A percentile compares a stretch with the other conserved stretches of the same genome.
phyloP scores from a whole-genome alignment of 2,888 invertebrate genomes.

The Hydropsyche betteni region DNA sequence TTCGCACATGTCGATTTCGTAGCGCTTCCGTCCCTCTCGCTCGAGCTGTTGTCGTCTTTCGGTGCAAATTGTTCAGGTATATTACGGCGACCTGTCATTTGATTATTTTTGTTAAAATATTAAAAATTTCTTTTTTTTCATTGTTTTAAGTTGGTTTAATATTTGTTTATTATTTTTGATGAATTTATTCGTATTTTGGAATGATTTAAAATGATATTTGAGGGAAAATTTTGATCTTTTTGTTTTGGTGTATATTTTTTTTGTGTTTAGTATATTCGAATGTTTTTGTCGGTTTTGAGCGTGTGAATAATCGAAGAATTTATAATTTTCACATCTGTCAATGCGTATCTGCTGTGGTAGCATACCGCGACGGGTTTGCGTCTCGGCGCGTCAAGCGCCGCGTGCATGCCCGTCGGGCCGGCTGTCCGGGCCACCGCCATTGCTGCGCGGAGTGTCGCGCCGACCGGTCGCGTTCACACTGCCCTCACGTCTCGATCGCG shows the following conservation, averaged over 20 bases:
- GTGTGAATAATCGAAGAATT: neutral
- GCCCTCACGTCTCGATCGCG: neutral
- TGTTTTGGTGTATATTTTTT: too few relatives aligned
- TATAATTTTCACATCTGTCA: too few relatives aligned
- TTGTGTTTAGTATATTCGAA: too few relatives aligned
- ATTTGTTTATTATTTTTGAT: too few relatives aligned
- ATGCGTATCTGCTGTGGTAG: neutral
- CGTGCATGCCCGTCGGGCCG: slow-evolving; percentile 1
- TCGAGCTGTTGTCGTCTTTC: slow-evolving; percentile 23
- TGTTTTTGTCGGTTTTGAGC: neutral
- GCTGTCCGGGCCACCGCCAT: slow-evolving; percentile 15
- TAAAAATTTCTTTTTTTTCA: too few relatives aligned
- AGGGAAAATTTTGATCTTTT: too few relatives aligned
- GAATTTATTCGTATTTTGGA: too few relatives aligned
- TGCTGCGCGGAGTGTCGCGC: slow-evolving; percentile 22
- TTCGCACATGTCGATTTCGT: slow-evolving; percentile 24
- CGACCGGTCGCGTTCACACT: neutral
- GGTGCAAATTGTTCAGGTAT: slow-evolving; percentile 21
- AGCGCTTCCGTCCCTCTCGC: slow-evolving; percentile 32
- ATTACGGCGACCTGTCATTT: neutral
- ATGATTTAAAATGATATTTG: too few relatives aligned
- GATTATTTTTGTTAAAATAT: too few relatives aligned
- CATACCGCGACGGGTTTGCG: slow-evolving; percentile 8
- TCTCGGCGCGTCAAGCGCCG: slow-evolving; percentile 18
- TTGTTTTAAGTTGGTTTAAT: too few relatives aligned